These are phyloP conservation scores for Brotula barbata DNA, from an alignment of 2,797 vertebrate species.

Conservation along the genomic window DNA sequence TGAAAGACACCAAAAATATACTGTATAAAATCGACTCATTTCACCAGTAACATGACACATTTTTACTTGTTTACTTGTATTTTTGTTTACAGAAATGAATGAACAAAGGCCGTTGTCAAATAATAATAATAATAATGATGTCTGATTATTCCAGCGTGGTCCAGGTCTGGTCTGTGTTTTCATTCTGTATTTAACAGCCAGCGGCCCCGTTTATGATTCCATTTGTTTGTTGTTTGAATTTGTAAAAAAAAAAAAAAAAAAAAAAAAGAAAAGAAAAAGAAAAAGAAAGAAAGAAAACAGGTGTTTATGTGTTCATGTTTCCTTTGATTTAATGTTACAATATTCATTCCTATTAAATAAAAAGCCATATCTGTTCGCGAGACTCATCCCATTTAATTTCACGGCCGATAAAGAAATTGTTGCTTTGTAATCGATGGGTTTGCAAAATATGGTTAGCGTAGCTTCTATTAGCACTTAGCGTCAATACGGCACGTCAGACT, in stretches of 20 bases:
- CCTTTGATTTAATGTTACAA: slow-evolving; percentile 72
- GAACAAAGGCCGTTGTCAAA: slow-evolving; percentile 55
- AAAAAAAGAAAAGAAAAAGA: slow-evolving; percentile 35
- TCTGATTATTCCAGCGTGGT: slow-evolving; percentile 58
- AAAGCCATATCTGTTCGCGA: slow-evolving; percentile 77
- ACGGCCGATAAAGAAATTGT: not conserved
- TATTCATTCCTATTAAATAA: slow-evolving; percentile 77
- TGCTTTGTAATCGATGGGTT: not conserved
- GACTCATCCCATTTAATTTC: slow-evolving; percentile 36
- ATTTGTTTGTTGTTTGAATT: slow-evolving; percentile 59
- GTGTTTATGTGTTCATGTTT: slow-evolving; percentile 66
- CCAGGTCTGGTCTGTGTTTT: slow-evolving; percentile 55
- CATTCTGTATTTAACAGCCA: slow-evolving; percentile 64
- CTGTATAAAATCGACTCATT: slow-evolving; percentile 60
- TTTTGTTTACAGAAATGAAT: slow-evolving; percentile 35
- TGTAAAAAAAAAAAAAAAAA: slow-evolving; percentile 51
- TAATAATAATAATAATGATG: slow-evolving; percentile 49
- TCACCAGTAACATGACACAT: slow-evolving; percentile 53
- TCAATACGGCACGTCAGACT: too few species aligned
- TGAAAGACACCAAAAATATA: slow-evolving; percentile 71
- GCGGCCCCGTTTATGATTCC: slow-evolving; percentile 41
- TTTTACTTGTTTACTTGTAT: slow-evolving; percentile 6
- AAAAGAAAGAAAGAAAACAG: slow-evolving; percentile 36
- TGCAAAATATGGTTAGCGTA: not conserved
- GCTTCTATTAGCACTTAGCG: too few species aligned